Percentiles rank a stretch among this genome's conserved stretches.
Conservation (phyloP, 2,797 vertebrate genomes). For the Argya squamiceps region DNA sequence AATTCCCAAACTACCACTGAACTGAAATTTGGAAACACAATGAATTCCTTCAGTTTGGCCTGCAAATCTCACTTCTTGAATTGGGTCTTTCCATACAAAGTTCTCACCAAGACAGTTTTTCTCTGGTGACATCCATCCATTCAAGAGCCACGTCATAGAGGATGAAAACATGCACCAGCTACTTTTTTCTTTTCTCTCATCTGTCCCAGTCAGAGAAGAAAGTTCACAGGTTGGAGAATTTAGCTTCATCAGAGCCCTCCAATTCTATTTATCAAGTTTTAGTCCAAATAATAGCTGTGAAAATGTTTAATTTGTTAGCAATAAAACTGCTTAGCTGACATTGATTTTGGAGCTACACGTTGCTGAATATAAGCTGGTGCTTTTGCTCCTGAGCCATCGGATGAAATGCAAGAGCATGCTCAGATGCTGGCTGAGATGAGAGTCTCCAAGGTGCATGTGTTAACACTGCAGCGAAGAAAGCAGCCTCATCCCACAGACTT, state of each 20-base stretch:
- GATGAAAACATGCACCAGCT: background rate
- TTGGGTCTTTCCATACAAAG: background rate
- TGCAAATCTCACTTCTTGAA: background rate
- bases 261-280: background rate
- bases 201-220: background rate
- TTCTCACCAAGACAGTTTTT: background rate
- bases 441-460: constrained; percentile 25
- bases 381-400: constrained; percentile 15
- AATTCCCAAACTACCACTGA: background rate
- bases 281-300: constrained; percentile 4
- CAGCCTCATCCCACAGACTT: constrained; percentile 1
- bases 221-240: background rate
- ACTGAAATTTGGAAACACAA: background rate
- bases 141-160: background rate
- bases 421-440: background rate
- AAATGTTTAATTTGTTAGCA: constrained; percentile 10
- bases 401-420: constrained; percentile 51
- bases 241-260: background rate
- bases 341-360: constrained; percentile 11
- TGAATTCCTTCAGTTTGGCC: background rate
- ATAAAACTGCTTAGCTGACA: background rate
- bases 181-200: background rate
- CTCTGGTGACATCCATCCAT: background rate
- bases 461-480: background rate
- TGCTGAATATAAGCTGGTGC: background rate